Conservation (phyloP, 2,113 vertebrate genomes). For the Xyrauchen texanus region DNA sequence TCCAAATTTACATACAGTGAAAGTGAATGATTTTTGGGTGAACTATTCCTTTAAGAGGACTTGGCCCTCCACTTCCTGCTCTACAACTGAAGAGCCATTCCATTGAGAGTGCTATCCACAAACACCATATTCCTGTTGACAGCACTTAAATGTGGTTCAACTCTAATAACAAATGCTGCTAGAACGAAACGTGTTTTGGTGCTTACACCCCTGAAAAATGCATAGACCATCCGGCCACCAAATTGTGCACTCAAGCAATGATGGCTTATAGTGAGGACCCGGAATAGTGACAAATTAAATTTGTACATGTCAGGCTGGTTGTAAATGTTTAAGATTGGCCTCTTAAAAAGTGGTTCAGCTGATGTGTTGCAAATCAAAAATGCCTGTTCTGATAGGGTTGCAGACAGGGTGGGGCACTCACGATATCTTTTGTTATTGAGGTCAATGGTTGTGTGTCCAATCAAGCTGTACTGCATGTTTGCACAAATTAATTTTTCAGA, state of each 20-base stretch:
- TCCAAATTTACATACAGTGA: too few relatives aligned
- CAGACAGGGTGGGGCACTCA: too few relatives aligned
- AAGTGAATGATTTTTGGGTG: too few relatives aligned
- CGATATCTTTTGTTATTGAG: too few relatives aligned
- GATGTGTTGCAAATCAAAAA: too few relatives aligned
- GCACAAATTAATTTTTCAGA: too few relatives aligned
- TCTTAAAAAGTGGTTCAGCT: neutral
- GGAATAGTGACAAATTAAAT: slow-evolving; percentile 45
- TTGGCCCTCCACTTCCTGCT: neutral
- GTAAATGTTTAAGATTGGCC: neutral
- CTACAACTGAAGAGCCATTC: neutral
- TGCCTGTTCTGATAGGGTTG: too few relatives aligned
- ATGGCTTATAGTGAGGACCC: slow-evolving; percentile 3
- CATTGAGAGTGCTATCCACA: neutral
- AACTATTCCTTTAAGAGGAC: too few relatives aligned
- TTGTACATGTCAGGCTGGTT: slow-evolving; percentile 55
- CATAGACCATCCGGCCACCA: neutral
- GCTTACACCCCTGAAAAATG: neutral
- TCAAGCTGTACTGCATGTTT: too few relatives aligned
- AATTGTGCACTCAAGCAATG: neutral
- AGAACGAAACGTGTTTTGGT: neutral
- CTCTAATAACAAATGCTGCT: slow-evolving; percentile 1
- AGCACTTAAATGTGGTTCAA: neutral
- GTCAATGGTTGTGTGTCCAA: too few relatives aligned
- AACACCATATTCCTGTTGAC: neutral